Base-by-base conservation (phyloP, 2,797 vertebrate genomes). In the Myotis planiceps region DNA sequence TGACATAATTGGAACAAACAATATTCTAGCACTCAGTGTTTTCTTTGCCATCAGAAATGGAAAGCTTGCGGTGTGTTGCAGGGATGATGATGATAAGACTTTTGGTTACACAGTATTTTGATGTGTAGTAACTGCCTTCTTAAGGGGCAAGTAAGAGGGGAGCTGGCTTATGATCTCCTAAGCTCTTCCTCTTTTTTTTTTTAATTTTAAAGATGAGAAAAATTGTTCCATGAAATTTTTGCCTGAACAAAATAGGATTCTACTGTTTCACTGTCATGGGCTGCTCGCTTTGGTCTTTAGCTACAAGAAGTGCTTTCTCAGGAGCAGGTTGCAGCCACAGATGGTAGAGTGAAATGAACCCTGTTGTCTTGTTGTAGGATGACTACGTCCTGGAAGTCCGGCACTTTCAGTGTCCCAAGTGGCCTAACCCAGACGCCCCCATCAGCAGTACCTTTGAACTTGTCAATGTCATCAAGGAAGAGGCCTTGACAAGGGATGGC, bases 321-420 rank as follows among this genome's bases (percentile, higher is more conserved):
- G 37, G 58, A 90, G 7, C 66, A 47, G 65, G 29, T 34, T 49
- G 21, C 18, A 19, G 23, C 32, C 42, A 21, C 13, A 39, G 47
- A 34, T 8, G 14, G 0, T 4, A 78, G 49, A 32, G 18, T 29
- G 42, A 74, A 55, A 3, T 37, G 32, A 34, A 95, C 25, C 23
- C 3, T 63, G 27, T 86, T 51, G 1, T 97, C 60, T 97, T 96
- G 0, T 96, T 97, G 95, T 98, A 99, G 99, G 99, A 99, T 96
- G 99, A 99, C 98, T 99, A 99, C 25, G 99, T 99, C 86, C 98
- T 99, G 95, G 99, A 99, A 97, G 99, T 99, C 76, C 99, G 99
- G 95, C 99, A 99, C 98, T 99, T 99, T 97, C 99, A 99, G 98
- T 99, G 99, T 98, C 99, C 99, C 90, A 99, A 99, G 98, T 99